These are phyloP conservation scores for Koerneria pararmatus DNA, from an alignment of 2,888 invertebrate species.

Conservation along the genomic window DNA sequence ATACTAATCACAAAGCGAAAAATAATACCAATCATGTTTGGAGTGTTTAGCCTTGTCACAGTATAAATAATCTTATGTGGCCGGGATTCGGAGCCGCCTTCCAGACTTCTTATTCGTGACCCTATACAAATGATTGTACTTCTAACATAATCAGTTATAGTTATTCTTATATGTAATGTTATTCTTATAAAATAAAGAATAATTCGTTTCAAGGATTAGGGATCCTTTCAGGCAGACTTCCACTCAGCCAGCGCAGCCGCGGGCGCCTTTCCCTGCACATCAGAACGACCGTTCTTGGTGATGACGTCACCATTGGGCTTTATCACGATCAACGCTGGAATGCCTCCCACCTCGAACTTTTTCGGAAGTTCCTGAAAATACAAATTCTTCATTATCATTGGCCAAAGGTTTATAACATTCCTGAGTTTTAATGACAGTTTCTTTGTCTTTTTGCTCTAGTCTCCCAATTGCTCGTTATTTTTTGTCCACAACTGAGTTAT, in stretches of 20 bases:
- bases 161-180: no score
- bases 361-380: slow-evolving; percentile 48
- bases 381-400: neutral
- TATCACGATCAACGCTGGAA: slow-evolving; percentile 63
- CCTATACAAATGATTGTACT: no score
- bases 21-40: no score
- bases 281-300: slow-evolving; percentile 61
- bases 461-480: no score
- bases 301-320: slow-evolving; percentile 61
- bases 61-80: no score
- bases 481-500: no score
- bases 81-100: no score
- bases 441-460: neutral
- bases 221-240: slow-evolving; percentile 9
- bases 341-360: slow-evolving; percentile 61
- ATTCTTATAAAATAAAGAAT: no score
- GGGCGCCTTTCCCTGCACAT: slow-evolving; percentile 56
- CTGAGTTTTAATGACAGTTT: neutral
- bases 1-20: no score
- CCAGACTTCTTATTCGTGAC: slow-evolving; percentile 28
- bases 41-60: no score
- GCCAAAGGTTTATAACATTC: neutral
- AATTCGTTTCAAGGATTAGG: no score
- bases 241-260: slow-evolving; percentile 16
- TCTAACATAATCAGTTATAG: no score